phyloP scores from a whole-genome alignment of 1,140 invertebrate species.

The Cherax destructor region DNA sequence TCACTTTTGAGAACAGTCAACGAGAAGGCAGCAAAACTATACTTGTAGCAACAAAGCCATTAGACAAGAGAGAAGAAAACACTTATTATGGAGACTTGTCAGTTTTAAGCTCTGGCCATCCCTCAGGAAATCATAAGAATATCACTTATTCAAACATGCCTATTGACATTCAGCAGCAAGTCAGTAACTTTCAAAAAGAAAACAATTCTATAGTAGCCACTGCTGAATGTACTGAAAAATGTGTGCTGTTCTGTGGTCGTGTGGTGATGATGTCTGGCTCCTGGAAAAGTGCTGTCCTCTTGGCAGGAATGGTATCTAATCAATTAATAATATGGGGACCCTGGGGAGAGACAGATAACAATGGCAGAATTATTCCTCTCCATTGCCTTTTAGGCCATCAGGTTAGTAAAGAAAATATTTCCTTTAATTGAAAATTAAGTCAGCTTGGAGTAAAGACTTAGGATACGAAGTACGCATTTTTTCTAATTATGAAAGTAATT shows the following conservation, averaged over 20 bases:
- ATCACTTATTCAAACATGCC: neutral
- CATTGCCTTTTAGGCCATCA: slow-evolving; percentile 48
- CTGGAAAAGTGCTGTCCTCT: slow-evolving; percentile 38
- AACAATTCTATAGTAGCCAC: neutral
- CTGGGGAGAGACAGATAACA: slow-evolving; percentile 18
- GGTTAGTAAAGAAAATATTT: slow-evolving; percentile 23
- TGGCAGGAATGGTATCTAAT: slow-evolving; percentile 43
- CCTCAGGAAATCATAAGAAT: neutral
- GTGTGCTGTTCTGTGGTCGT: slow-evolving; percentile 40
- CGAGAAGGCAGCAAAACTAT: neutral
- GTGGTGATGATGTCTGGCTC: slow-evolving; percentile 38
- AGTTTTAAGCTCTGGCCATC: neutral
- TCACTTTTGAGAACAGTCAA: neutral
- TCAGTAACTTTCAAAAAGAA: neutral
- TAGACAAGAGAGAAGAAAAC: neutral
- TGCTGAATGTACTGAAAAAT: slow-evolving; percentile 40
- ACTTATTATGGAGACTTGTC: neutral
- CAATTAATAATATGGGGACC: slow-evolving; percentile 51
- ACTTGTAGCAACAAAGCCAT: neutral
- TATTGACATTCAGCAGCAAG: neutral
- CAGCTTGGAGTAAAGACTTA: no score
- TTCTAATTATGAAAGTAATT: no score
- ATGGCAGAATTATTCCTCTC: slow-evolving; percentile 24
- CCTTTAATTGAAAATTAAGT: no score
- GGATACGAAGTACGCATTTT: no score